Conservation (phyloP, 2,797 vertebrate genomes). For the Bryconaethiops microstoma region DNA sequence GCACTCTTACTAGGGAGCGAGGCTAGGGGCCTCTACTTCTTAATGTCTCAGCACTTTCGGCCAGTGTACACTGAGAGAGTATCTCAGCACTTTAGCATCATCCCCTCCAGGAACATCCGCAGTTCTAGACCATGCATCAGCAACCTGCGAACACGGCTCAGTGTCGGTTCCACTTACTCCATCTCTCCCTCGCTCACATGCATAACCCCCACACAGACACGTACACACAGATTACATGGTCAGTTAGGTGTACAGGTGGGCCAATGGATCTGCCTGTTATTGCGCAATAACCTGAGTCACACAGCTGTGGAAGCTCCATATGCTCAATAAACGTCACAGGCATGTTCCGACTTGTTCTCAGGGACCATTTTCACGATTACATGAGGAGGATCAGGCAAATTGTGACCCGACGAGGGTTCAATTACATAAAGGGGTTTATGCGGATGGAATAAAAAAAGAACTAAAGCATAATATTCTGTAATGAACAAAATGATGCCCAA, state of each 20-base stretch:
- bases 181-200: background rate
- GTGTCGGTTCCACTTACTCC: background rate
- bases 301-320: constrained; percentile 32
- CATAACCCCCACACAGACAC: background rate
- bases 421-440: background rate
- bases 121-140: constrained; percentile 33
- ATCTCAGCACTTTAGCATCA: constrained; percentile 50
- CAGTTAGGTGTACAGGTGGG: constrained; percentile 33
- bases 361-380: background rate
- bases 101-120: constrained; percentile 11
- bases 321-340: constrained; percentile 14
- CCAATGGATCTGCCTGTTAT: constrained; percentile 29
- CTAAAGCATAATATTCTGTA: background rate
- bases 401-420: background rate
- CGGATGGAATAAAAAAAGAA: background rate
- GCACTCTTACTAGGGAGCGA: constrained; percentile 1
- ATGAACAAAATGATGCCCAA: background rate
- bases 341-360: constrained; percentile 20
- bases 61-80: constrained; percentile 12
- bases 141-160: constrained; percentile 26
- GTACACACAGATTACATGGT: constrained; percentile 28
- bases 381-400: constrained; percentile 6
- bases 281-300: constrained; percentile 47
- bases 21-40: background rate
- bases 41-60: constrained; percentile 40